Evolutionary conservation across 2,113 vertebrate genomes (phyloP).

Genomic region (Chlamydotis undulata): DNA sequence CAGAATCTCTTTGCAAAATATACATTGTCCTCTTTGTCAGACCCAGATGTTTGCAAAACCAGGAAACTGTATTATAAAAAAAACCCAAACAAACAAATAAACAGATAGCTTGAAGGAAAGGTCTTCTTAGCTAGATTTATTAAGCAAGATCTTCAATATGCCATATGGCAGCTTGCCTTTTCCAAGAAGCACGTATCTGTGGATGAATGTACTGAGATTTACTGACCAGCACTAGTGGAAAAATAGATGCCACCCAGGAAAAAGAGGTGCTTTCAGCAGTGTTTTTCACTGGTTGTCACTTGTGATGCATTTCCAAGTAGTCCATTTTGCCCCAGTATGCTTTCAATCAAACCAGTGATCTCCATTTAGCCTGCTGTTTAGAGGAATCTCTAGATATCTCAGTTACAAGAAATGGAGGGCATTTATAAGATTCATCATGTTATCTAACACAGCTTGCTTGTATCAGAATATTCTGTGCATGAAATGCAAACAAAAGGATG

Average conservation of each 20-base stretch:
- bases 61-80: constrained; percentile 31
- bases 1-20: constrained; percentile 38
- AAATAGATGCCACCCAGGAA: background rate
- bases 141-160: constrained; percentile 42
- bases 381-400: constrained; percentile 4
- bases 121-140: constrained; percentile 67
- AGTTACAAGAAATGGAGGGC: background rate
- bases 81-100: background rate
- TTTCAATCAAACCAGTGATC: constrained; percentile 42
- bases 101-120: constrained; percentile 27
- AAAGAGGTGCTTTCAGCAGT: background rate
- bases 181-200: background rate
- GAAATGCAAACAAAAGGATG: constrained; percentile 53
- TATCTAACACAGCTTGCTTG: constrained; percentile 24
- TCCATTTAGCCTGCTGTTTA: constrained; percentile 53
- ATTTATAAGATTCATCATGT: background rate
- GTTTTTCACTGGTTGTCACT: constrained; percentile 26
- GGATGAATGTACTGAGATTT: background rate
- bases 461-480: background rate
- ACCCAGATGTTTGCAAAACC: constrained; percentile 51
- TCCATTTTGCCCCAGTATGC: constrained; percentile 25
- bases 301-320: constrained; percentile 13
- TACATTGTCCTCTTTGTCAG: background rate
- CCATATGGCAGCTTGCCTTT: constrained; percentile 29
- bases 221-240: background rate